A percentile compares a stretch with the other conserved stretches of the same genome.
These are phyloP conservation scores for Gymnogyps californianus DNA, from an alignment of 2,113 vertebrate species.

Conservation along the genomic window DNA sequence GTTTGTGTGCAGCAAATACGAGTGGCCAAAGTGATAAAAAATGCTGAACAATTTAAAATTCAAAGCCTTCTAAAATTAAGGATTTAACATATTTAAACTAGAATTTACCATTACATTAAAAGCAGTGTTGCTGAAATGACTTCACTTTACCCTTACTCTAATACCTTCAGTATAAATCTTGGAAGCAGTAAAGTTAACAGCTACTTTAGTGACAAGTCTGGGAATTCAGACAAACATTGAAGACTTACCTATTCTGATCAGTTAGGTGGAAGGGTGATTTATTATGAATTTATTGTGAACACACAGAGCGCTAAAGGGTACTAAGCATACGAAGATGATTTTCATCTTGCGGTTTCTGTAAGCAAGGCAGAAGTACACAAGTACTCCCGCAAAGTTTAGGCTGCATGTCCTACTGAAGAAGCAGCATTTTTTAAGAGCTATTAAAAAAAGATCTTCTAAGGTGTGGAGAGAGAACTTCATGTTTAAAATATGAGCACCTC, in stretches of 20 bases:
- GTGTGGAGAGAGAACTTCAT: neutral
- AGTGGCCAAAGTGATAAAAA: neutral
- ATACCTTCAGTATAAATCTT: neutral
- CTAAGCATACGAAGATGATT: neutral
- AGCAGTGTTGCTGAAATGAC: neutral
- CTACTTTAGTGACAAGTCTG: neutral
- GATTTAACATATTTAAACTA: neutral
- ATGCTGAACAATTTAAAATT: neutral
- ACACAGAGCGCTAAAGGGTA: neutral
- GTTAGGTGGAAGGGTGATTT: neutral
- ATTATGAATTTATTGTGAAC: neutral
- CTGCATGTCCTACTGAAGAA: neutral
- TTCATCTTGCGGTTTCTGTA: neutral
- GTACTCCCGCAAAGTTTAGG: neutral
- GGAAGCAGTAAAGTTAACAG: neutral
- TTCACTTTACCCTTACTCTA: neutral
- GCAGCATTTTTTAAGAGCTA: neutral
- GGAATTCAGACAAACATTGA: neutral
- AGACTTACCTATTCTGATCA: neutral
- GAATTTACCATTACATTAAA: neutral
- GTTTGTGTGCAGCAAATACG: neutral
- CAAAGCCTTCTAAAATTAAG: neutral
- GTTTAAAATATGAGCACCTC: neutral
- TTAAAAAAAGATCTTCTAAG: neutral
- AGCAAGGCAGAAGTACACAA: neutral